Evolutionary conservation across 2,797 vertebrate genomes (phyloP).

Genomic region (Mormyrus hasselquistii): DNA sequence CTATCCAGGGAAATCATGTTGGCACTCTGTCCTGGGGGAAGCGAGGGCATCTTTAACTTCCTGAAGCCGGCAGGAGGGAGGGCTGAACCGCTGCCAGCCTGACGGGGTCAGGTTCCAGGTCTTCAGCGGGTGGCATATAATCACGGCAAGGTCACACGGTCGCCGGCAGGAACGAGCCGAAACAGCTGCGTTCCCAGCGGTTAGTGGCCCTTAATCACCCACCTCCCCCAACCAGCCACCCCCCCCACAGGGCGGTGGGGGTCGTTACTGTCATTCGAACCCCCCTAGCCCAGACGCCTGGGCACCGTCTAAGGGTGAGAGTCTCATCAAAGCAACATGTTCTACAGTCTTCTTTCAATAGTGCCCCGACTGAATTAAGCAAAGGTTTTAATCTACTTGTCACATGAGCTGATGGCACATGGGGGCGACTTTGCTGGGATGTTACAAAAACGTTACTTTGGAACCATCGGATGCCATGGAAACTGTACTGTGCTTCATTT

Average conservation of each 20-base stretch:
- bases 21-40: not conserved
- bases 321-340: not conserved
- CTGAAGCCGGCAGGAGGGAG: not conserved
- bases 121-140: not conserved
- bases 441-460: not conserved
- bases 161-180: not conserved
- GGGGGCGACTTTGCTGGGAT: not conserved
- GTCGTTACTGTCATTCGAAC: not conserved
- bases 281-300: not conserved
- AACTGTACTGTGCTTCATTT: not conserved
- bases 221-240: not conserved
- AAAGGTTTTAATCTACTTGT: not conserved
- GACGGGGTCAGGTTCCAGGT: not conserved
- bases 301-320: not conserved
- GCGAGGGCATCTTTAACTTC: not conserved
- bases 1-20: not conserved
- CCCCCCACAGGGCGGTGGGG: not conserved
- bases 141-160: not conserved
- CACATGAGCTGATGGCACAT: not conserved
- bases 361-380: not conserved
- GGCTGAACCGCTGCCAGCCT: not conserved
- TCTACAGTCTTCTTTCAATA: not conserved
- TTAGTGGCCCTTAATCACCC: not conserved
- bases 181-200: not conserved
- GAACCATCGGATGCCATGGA: not conserved